Base-by-base conservation (phyloP, 2,113 vertebrate species). In the Bathybates hornii region DNA sequence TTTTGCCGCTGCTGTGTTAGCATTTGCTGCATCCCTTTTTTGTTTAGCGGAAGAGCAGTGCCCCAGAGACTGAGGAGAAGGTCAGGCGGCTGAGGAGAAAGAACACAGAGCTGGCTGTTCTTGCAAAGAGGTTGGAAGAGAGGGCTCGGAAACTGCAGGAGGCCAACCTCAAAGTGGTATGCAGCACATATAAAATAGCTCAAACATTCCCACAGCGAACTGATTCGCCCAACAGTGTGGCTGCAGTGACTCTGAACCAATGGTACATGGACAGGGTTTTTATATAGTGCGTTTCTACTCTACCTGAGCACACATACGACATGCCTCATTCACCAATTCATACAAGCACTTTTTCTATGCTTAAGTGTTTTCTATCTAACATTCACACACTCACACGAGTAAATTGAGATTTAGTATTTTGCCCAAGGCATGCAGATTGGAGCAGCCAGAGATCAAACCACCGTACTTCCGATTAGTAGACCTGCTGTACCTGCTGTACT, bases 11-110 rank as follows among this genome's bases (percentile, higher is more conserved):
- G 29, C 87, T 84, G 80, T 76, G 38, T 83, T 83, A 41, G 12
- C 11, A 29, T 80, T 90, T 45, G 83, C 89, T 73, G 24, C 53
- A 85, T 86, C 68, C 16, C 9, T 52, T 1, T 66, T 86, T 32
- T 89, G 81, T 89, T 86, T 88, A 99, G 99, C 97, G 98, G 89
- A 99, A 97, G 93, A 99, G 97, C 97, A 98, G 97, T 80, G 98
- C 97, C 83, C 98, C 98, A 0, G 98, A 99, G 95, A 98, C 98
- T 0, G 98, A 99, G 94, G 99, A 99, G 97, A 99, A 99, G 95
- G 98, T 99, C 90, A 97, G 97, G 95, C 96, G 98, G 84, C 95
- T 99, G 89, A 98, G 99, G 96, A 96, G 97, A 91, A 99, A 99
- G 96, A 99, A 99, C 1, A 98, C 98, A 0, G 98, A 99, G 95